phyloP scores from a whole-genome alignment of 2,113 vertebrate species.

The Gnathonemus echidnorhynchus region DNA sequence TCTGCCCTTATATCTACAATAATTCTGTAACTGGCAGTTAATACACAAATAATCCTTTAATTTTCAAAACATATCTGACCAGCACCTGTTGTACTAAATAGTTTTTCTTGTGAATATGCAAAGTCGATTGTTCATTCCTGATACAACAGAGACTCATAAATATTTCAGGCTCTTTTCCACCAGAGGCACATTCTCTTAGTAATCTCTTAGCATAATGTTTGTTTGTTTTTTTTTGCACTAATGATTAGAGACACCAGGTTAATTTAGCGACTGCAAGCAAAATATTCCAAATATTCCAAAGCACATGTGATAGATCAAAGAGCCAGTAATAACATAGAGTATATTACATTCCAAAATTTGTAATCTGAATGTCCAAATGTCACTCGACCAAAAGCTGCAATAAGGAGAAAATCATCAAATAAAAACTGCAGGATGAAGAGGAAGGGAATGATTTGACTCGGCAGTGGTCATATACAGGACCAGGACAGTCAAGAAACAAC shows the following conservation, averaged over 20 bases:
- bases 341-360: not conserved
- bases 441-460: not conserved
- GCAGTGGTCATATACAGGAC: not conserved
- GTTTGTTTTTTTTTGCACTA: not conserved
- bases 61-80: not conserved
- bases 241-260: not conserved
- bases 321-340: not conserved
- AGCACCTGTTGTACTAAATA: not conserved
- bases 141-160: not conserved
- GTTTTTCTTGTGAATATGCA: not conserved
- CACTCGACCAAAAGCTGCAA: not conserved
- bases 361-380: not conserved
- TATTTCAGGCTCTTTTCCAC: not conserved
- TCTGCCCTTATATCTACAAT: not conserved
- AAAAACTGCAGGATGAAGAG: not conserved
- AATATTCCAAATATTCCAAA: not conserved
- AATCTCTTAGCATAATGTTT: too few relatives aligned
- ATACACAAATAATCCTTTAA: not conserved
- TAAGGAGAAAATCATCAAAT: not conserved
- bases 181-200: not conserved
- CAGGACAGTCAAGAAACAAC: not conserved
- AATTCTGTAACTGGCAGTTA: not conserved
- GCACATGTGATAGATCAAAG: not conserved
- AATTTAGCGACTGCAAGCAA: not conserved
- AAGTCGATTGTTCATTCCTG: not conserved